Percentiles rank a stretch among this genome's conserved stretches.
Conservation (phyloP, 1,140 invertebrate species). For the Meteorus sp. region DNA sequence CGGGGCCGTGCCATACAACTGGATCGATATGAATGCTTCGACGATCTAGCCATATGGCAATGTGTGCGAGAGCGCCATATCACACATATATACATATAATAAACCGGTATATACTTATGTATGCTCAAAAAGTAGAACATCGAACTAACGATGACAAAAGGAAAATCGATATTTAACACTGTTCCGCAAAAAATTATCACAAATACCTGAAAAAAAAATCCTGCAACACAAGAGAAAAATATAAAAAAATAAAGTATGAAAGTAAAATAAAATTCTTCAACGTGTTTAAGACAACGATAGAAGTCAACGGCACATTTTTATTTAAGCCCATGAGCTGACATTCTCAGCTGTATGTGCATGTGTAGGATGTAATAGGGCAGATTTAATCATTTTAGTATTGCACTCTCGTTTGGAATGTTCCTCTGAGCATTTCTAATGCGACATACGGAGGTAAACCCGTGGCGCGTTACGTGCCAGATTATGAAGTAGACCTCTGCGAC, state of each 20-base stretch:
- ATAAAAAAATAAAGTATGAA: neutral
- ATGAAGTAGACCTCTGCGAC: too few relatives aligned
- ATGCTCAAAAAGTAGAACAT: constrained; percentile 31
- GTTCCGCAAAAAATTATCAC: constrained; percentile 2
- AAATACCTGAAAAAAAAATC: neutral
- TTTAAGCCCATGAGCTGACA: neutral
- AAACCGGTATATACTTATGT: constrained; percentile 14
- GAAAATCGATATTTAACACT: constrained; percentile 31
- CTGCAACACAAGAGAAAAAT: neutral
- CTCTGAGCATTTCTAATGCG: neutral
- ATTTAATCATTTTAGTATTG: neutral
- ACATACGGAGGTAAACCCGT: neutral
- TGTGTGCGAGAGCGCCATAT: constrained; percentile 7
- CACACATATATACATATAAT: too few relatives aligned
- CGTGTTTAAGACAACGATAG: too few relatives aligned
- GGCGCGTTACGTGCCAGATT: neutral
- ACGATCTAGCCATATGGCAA: constrained; percentile 17
- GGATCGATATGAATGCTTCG: constrained; percentile 9
- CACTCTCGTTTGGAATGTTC: too few relatives aligned
- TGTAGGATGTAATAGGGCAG: neutral
- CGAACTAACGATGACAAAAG: constrained; percentile 21
- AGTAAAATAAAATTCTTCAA: too few relatives aligned
- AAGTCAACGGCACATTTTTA: neutral
- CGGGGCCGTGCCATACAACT: neutral
- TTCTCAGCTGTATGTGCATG: too few relatives aligned